Evolutionary conservation across 2,888 invertebrate genomes (phyloP).

Genomic region (Diogma glabrata): DNA sequence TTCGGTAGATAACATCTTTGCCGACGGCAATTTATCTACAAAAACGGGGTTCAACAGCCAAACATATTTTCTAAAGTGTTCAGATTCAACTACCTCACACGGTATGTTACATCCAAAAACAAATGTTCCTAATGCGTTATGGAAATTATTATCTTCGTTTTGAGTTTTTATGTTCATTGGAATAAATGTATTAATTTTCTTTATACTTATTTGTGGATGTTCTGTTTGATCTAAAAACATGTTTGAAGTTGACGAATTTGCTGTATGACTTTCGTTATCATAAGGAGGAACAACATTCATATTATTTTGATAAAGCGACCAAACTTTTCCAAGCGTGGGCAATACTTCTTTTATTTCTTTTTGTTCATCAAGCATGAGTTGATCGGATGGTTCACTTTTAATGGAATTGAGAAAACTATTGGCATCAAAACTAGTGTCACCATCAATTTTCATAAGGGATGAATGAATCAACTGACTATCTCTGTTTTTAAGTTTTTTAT

Average conservation of each 20-base stretch:
- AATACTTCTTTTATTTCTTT: too few relatives aligned
- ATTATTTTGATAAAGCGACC: too few relatives aligned
- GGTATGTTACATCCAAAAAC: conserved; percentile 19
- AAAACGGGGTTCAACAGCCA: conserved; percentile 14
- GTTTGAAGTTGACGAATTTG: too few relatives aligned
- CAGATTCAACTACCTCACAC: conserved; percentile 17
- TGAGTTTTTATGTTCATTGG: conserved; percentile 5
- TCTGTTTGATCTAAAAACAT: too few relatives aligned
- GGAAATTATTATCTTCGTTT: conserved; percentile 11
- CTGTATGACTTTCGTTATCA: too few relatives aligned
- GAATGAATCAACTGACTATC: not conserved
- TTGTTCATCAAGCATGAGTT: too few relatives aligned
- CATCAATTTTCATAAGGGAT: too few relatives aligned
- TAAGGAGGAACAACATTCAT: too few relatives aligned
- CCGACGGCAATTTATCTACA: conserved; percentile 14
- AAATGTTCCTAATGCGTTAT: conserved; percentile 14
- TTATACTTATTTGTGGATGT: not conserved
- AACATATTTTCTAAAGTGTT: conserved; percentile 15
- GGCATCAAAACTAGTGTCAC: not conserved
- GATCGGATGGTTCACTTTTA: too few relatives aligned
- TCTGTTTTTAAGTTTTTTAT: not conserved
- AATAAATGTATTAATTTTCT: not conserved
- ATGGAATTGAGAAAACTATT: too few relatives aligned
- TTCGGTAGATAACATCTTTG: conserved; percentile 12
- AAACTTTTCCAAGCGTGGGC: too few relatives aligned